Percentiles rank a stretch among this genome's conserved stretches.
phyloP scores from a whole-genome alignment of 2,113 vertebrate genomes.

The Gymnarchus niloticus region DNA sequence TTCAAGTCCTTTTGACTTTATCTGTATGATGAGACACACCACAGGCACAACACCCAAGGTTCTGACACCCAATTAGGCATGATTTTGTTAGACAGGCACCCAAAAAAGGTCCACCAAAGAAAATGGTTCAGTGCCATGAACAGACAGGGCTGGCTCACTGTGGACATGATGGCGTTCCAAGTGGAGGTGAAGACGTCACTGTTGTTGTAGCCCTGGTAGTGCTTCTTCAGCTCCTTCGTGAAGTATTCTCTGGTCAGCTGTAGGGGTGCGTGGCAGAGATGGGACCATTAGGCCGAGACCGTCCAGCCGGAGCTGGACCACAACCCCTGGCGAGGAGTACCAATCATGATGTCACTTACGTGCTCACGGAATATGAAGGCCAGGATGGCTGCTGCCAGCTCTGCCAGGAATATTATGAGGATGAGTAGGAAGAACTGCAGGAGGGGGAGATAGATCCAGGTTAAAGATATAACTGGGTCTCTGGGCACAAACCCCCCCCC shows the following conservation, averaged over 20 bases:
- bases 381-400: constrained; percentile 85
- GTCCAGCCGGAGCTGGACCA: not conserved
- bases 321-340: not conserved
- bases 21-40: too few relatives aligned
- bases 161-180: constrained; percentile 93
- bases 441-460: constrained; percentile 32
- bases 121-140: not conserved
- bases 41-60: too few relatives aligned
- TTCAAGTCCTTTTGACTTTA: too few relatives aligned
- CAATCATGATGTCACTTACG: constrained; percentile 61
- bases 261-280: not conserved
- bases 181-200: constrained; percentile 81
- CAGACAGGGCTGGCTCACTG: constrained; percentile 65
- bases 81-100: not conserved
- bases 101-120: not conserved
- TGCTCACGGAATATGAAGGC: constrained; percentile 90
- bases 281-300: not conserved
- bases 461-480: constrained; percentile 45
- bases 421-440: constrained; percentile 93
- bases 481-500: constrained; percentile 10
- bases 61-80: too few relatives aligned
- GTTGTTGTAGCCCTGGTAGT: constrained; percentile 82
- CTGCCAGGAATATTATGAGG: constrained; percentile 88
- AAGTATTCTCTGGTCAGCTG: constrained; percentile 91
- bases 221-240: constrained; percentile 83